Conservation (phyloP, 2,113 vertebrate species). For the Gorilla gorilla region DNA sequence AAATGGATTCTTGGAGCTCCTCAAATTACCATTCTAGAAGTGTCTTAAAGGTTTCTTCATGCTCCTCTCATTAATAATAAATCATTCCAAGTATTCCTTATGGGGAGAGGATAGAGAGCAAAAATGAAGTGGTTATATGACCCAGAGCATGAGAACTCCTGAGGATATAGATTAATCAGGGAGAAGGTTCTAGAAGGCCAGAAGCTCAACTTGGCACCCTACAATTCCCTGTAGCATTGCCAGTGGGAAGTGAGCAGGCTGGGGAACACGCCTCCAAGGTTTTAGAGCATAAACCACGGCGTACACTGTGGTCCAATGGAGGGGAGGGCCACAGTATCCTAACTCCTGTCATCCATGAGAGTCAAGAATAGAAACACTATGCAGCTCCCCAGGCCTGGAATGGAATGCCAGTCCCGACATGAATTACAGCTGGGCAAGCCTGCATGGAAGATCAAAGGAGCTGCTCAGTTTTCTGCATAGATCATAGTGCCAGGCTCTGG, state of each 20-base stretch:
- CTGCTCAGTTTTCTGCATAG: too few relatives aligned
- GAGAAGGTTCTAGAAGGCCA: not conserved
- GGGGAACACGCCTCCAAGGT: accelerated
- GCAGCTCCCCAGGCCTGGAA: not conserved
- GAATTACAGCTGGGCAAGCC: not conserved
- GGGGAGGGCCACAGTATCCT: not conserved
- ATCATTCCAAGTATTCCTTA: not conserved
- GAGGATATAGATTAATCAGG: not conserved
- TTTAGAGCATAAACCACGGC: not conserved
- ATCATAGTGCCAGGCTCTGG: not conserved
- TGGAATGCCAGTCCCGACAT: too few relatives aligned
- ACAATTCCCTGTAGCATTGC: accelerated
- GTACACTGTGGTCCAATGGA: accelerated
- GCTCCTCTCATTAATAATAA: too few relatives aligned
- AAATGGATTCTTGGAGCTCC: not conserved
- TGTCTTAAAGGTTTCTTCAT: too few relatives aligned
- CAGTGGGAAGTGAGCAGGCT: not conserved
- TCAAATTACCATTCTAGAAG: not conserved
- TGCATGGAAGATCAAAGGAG: not conserved
- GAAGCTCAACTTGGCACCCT: not conserved
- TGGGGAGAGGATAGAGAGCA: not conserved
- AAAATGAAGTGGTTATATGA: not conserved
- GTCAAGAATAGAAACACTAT: accelerated
- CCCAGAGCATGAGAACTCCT: not conserved
- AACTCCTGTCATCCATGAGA: not conserved